Evolutionary conservation across 1,140 invertebrate species (phyloP).

Genomic region (Atta cephalotes): DNA sequence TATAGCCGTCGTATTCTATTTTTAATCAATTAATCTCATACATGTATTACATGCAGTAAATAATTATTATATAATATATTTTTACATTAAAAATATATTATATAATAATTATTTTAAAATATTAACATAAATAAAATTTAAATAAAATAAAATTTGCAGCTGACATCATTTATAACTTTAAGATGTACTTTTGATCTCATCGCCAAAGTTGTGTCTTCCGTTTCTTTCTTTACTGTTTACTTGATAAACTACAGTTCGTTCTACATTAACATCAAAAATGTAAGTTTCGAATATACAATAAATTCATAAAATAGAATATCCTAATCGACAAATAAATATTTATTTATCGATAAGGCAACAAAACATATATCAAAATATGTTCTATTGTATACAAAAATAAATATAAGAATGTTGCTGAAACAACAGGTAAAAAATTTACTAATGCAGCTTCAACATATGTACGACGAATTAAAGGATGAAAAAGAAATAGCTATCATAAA

Average conservation of each 20-base stretch:
- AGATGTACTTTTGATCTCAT: constrained; percentile 1
- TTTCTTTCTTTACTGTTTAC: background rate
- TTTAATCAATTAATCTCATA: background rate
- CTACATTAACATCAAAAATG: background rate
- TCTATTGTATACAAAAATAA: background rate
- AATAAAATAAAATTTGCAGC: background rate
- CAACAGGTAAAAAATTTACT: constrained; percentile 1
- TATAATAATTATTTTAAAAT: no score
- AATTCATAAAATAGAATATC: background rate
- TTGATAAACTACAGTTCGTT: constrained; percentile 5
- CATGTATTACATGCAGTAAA: no score
- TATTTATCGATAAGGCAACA: background rate
- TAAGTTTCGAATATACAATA: constrained; percentile 8
- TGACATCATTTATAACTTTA: constrained; percentile 2
- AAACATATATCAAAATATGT: background rate
- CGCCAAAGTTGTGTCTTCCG: background rate
- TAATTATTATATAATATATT: no score
- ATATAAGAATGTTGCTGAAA: background rate
- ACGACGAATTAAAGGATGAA: constrained; percentile 6
- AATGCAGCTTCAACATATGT: background rate
- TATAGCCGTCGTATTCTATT: background rate
- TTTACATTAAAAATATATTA: no score
- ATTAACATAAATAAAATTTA: background rate
- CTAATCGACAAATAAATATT: background rate
- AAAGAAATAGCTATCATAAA: constrained; percentile 18